Conservation (phyloP, 2,797 vertebrate genomes). For the Bovichtus diacanthus region DNA sequence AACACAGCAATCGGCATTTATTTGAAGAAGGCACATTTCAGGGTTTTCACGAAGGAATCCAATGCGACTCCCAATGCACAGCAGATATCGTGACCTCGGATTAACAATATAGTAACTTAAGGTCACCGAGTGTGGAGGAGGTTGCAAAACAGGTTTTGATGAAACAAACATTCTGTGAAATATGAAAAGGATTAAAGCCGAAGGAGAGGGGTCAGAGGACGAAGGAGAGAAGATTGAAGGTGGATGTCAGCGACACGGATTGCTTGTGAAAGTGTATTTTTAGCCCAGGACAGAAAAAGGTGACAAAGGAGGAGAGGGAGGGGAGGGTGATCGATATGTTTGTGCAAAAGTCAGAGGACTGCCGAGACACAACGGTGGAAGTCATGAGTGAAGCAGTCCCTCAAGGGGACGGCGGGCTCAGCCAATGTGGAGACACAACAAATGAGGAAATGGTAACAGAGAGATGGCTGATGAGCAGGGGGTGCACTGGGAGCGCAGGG, state of each 20-base stretch:
- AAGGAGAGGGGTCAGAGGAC: conserved; percentile 57
- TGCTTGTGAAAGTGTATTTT: conserved; percentile 79
- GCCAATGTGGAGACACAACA: conserved; percentile 55
- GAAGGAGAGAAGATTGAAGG: conserved; percentile 48
- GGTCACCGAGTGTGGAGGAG: conserved; percentile 13
- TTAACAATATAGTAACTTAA: conserved; percentile 9
- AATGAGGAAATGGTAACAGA: conserved; percentile 63
- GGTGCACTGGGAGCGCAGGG: conserved; percentile 14
- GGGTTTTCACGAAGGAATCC: conserved; percentile 42
- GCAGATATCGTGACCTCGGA: conserved; percentile 10
- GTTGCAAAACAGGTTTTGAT: conserved; percentile 25
- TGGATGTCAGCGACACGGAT: conserved; percentile 41
- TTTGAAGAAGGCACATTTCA: conserved; percentile 50
- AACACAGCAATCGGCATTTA: conserved; percentile 76
- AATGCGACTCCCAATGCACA: conserved; percentile 10
- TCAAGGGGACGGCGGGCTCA: conserved; percentile 58
- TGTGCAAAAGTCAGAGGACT: conserved; percentile 78
- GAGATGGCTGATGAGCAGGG: conserved; percentile 67
- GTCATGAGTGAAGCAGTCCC: conserved; percentile 71
- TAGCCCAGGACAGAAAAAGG: conserved; percentile 74
- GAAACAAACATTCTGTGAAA: conserved; percentile 48
- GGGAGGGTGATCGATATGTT: conserved; percentile 83
- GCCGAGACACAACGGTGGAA: conserved; percentile 73
- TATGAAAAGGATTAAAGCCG: conserved; percentile 49
- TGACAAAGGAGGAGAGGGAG: conserved; percentile 71